These are phyloP conservation scores for Trichopoda pennipes DNA, from an alignment of 2,888 invertebrate species.

Conservation along the genomic window DNA sequence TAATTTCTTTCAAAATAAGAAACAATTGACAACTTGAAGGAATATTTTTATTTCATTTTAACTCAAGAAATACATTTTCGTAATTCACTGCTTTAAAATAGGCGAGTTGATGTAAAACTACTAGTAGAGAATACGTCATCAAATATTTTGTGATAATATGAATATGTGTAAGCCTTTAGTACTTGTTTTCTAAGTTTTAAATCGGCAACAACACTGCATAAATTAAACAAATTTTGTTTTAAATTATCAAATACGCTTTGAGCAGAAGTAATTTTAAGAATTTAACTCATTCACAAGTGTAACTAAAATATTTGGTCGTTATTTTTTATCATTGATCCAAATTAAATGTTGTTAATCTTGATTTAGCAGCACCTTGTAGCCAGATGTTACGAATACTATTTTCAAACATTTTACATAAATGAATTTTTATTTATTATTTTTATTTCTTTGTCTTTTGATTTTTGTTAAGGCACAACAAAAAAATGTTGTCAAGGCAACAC, in stretches of 20 bases:
- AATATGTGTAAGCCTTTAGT: constrained; percentile 9
- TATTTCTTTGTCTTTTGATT: too few species aligned
- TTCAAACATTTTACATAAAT: background rate
- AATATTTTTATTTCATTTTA: too few species aligned
- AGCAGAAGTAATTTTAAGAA: background rate
- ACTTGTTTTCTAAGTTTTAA: constrained; percentile 49
- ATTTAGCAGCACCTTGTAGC: constrained; percentile 17
- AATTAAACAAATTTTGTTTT: constrained; percentile 38
- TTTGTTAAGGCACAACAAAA: background rate
- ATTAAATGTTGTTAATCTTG: constrained; percentile 14
- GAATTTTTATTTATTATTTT: background rate
- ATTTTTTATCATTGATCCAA: constrained; percentile 31
- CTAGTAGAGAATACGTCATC: too few species aligned
- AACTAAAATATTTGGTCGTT: constrained; percentile 47
- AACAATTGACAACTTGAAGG: too few species aligned
- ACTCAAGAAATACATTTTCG: too few species aligned
- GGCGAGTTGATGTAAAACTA: too few species aligned
- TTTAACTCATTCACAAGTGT: constrained; percentile 12
- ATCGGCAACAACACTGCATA: too few species aligned
- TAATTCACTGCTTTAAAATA: too few species aligned
- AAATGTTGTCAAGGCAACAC: constrained; percentile 47
- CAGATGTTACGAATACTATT: constrained; percentile 17
- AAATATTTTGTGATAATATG: background rate
- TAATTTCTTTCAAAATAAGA: too few species aligned
- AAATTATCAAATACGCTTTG: background rate